Conservation (phyloP, 2,888 invertebrate genomes). For the Apeira syringaria region DNA sequence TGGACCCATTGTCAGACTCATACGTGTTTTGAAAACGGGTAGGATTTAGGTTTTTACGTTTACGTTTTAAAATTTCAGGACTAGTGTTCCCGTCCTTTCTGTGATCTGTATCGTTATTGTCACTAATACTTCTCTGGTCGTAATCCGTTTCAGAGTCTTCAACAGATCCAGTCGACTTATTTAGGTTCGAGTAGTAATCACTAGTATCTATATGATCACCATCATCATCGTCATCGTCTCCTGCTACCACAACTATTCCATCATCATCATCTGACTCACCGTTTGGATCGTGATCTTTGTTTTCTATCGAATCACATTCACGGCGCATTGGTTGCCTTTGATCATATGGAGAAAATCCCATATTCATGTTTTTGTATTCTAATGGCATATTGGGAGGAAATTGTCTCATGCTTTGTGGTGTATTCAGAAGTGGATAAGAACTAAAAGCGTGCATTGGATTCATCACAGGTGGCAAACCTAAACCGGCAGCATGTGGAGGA, state of each 20-base stretch:
- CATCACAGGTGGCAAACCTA: conserved; percentile 86
- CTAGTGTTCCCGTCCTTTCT: conserved; percentile 78
- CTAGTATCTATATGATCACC: conserved; percentile 80
- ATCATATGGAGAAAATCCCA: conserved; percentile 61
- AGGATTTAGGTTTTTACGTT: conserved; percentile 95
- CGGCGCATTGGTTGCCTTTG: conserved; percentile 64
- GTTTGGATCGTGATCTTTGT: conserved; percentile 84
- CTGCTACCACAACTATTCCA: conserved; percentile 91
- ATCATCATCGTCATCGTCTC: conserved; percentile 90
- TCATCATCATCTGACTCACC: conserved; percentile 88
- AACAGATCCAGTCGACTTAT: conserved; percentile 66
- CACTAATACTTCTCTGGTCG: conserved; percentile 71
- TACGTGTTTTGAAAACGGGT: conserved; percentile 87
- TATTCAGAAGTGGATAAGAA: conserved; percentile 90
- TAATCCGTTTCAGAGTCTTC: conserved; percentile 74
- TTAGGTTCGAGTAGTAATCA: conserved; percentile 69
- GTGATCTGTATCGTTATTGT: conserved; percentile 64
- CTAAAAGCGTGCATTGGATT: conserved; percentile 90
- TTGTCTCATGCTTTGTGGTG: conserved; percentile 86
- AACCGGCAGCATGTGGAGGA: conserved; percentile 86
- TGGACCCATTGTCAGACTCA: conserved; percentile 41
- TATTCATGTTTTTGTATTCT: conserved; percentile 76
- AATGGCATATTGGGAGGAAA: conserved; percentile 73
- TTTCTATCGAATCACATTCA: conserved; percentile 69
- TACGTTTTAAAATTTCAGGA: conserved; percentile 88